Percentiles rank a stretch among this genome's conserved stretches.
These are phyloP conservation scores for Thera obeliscata DNA, from an alignment of 2,888 invertebrate species.

Conservation along the genomic window DNA sequence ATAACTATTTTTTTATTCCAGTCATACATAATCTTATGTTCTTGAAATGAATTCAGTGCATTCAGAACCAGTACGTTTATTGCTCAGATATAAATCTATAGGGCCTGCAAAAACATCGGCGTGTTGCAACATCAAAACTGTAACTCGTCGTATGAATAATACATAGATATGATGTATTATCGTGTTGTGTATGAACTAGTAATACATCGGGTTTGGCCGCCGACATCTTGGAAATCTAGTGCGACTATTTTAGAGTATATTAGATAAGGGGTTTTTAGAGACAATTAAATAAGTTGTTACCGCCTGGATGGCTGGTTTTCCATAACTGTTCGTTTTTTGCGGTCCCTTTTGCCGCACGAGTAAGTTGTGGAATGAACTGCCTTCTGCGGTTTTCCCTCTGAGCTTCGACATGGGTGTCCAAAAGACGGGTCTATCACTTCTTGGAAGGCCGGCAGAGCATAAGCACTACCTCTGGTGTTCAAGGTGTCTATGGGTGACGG, in stretches of 20 bases:
- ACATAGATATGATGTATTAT: conserved; percentile 73
- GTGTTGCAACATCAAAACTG: conserved; percentile 72
- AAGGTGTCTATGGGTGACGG: too few species aligned
- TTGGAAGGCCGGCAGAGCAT: too few species aligned
- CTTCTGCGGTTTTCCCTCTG: too few species aligned
- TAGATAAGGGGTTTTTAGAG: background rate
- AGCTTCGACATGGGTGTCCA: too few species aligned
- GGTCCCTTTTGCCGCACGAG: too few species aligned
- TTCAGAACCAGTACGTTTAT: conserved; percentile 61
- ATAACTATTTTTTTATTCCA: background rate
- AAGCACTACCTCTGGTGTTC: too few species aligned
- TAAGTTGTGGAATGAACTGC: too few species aligned
- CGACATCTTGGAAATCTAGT: conserved; percentile 26
- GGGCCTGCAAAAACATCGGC: conserved; percentile 60
- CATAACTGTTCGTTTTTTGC: too few species aligned
- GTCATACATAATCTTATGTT: background rate
- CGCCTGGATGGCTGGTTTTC: too few species aligned
- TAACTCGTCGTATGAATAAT: conserved; percentile 75
- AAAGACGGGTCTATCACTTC: too few species aligned
- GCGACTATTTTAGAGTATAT: background rate
- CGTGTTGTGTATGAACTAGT: conserved; percentile 55
- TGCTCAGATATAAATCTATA: conserved; percentile 60
- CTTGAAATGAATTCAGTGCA: conserved; percentile 50
- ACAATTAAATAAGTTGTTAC: too few species aligned
- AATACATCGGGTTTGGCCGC: conserved; percentile 48